Evolutionary conservation across 2,888 invertebrate genomes (phyloP).

Genomic region (Thecocarcelia acutangulata): DNA sequence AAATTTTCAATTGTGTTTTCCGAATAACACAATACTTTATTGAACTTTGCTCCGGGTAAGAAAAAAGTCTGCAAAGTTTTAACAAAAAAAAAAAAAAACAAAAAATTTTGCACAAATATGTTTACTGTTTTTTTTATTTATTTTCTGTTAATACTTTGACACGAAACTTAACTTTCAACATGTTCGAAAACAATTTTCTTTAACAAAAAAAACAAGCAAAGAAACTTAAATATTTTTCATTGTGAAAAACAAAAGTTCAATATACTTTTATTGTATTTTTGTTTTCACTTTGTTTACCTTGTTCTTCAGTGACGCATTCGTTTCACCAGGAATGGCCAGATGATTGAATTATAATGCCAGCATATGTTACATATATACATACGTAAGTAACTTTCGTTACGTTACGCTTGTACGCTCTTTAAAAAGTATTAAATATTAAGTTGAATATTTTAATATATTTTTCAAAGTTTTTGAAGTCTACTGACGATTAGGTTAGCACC

Average conservation of each 20-base stretch:
- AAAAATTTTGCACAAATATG: neutral
- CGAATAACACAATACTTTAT: slow-evolving; percentile 15
- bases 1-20: neutral
- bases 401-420: too few relatives aligned
- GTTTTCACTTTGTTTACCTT: neutral
- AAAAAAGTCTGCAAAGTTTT: slow-evolving; percentile 45
- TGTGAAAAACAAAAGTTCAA: slow-evolving; percentile 1
- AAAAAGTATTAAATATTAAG: too few relatives aligned
- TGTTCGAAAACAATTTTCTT: neutral
- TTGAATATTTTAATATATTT: too few relatives aligned
- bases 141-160: neutral
- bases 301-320: neutral
- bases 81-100: slow-evolving; percentile 7
- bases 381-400: too few relatives aligned
- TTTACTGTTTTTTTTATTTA: neutral
- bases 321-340: too few relatives aligned
- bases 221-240: neutral
- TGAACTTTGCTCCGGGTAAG: neutral
- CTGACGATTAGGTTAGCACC: too few relatives aligned
- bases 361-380: too few relatives aligned
- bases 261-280: slow-evolving; percentile 10
- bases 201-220: neutral
- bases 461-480: too few relatives aligned
- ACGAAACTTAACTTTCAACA: slow-evolving; percentile 8
- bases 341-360: too few relatives aligned